Conservation (phyloP, 2,888 invertebrate genomes). For the Drosophila infuscata region DNA sequence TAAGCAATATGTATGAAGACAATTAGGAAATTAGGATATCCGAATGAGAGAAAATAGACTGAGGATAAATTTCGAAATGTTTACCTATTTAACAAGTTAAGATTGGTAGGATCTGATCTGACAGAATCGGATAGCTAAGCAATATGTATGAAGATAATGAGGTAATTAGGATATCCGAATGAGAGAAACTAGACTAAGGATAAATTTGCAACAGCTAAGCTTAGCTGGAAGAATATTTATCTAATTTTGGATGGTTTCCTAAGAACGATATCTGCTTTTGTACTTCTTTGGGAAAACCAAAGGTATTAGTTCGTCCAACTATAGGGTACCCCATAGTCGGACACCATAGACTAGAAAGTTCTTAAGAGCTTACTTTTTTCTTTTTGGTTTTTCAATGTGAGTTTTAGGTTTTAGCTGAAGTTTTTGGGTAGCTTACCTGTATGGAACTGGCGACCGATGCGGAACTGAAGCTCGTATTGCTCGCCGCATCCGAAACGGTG, state of each 20-base stretch:
- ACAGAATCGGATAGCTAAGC: not conserved
- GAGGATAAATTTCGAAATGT: too few relatives aligned
- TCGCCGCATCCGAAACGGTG: constrained; percentile 73
- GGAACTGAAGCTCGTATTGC: constrained; percentile 85
- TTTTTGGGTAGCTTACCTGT: constrained; percentile 80
- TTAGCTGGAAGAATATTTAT: not conserved
- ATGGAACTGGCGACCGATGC: constrained; percentile 85
- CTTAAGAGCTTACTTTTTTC: constrained; percentile 16
- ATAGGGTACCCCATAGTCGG: constrained; percentile 13
- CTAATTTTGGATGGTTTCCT: not conserved
- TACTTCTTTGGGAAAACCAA: not conserved
- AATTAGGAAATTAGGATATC: not conserved
- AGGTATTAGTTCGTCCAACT: not conserved
- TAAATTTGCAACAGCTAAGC: not conserved
- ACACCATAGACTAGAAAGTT: constrained; percentile 8
- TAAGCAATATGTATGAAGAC: not conserved
- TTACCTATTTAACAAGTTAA: too few relatives aligned
- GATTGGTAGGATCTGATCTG: not conserved
- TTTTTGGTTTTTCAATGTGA: constrained; percentile 25
- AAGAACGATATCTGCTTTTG: not conserved
- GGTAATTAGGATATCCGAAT: not conserved
- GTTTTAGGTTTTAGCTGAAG: constrained; percentile 27
- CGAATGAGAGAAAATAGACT: not conserved
- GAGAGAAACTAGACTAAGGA: not conserved
- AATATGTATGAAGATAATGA: not conserved